Conservation (phyloP, 2,113 vertebrate genomes). For the Ptychochromis oligacanthus region DNA sequence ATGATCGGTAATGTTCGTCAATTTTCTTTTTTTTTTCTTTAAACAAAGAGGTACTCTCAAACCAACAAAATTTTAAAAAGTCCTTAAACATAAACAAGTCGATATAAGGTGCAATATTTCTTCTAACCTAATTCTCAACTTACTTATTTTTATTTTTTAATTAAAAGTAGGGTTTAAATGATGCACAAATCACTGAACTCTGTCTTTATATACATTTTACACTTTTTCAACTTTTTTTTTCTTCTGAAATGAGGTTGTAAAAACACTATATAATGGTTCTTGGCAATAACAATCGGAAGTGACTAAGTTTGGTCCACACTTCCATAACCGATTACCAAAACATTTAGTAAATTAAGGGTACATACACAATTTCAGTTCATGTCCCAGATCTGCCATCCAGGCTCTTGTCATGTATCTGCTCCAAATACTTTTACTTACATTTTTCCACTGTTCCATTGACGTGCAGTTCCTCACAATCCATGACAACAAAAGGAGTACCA, state of each 20-base stretch:
- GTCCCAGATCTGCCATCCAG: too few species aligned
- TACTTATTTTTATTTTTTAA: too few species aligned
- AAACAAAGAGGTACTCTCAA: background rate
- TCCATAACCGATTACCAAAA: background rate
- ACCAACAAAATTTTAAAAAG: too few species aligned
- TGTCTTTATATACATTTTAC: background rate
- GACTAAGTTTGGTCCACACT: background rate
- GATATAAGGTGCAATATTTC: too few species aligned
- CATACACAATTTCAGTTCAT: background rate
- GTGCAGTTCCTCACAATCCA: background rate
- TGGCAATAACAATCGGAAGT: slow-evolving; percentile 2
- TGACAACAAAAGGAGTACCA: background rate
- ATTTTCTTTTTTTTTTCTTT: too few species aligned
- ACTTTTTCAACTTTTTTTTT: background rate
- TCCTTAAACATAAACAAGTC: too few species aligned
- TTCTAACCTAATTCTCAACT: too few species aligned
- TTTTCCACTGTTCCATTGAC: background rate
- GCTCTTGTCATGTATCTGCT: too few species aligned
- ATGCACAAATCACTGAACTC: background rate
- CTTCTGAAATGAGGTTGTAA: background rate
- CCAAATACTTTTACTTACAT: background rate
- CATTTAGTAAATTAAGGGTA: background rate
- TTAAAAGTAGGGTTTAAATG: background rate
- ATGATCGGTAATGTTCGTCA: background rate
- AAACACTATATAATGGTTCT: background rate